Evolutionary conservation across 2,797 vertebrate genomes (phyloP).

Genomic region (Lacerta viridis): DNA sequence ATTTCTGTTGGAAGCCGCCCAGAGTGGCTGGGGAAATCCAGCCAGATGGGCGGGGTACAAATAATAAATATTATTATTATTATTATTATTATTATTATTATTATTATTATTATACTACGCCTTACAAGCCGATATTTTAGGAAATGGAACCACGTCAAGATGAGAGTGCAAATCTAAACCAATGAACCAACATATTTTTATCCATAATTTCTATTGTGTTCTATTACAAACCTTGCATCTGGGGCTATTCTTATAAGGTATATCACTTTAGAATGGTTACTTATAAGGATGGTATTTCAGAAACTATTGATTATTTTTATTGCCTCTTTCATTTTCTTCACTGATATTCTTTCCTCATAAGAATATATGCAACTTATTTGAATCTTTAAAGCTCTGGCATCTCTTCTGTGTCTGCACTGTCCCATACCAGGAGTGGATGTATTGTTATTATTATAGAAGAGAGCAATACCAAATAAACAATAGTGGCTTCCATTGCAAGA

Average conservation of each 20-base stretch:
- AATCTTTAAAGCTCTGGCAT: not conserved
- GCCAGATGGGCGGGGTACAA: too few species aligned
- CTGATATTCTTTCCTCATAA: not conserved
- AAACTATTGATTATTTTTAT: not conserved
- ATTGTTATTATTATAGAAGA: not conserved
- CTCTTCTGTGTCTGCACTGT: rapidly evolving
- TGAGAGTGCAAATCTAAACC: not conserved
- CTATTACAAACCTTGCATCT: not conserved
- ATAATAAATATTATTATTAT: too few species aligned
- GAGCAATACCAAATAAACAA: not conserved
- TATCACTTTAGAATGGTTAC: not conserved
- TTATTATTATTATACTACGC: not conserved
- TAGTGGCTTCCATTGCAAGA: constrained; percentile 34
- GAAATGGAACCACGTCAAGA: not conserved
- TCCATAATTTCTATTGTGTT: not conserved
- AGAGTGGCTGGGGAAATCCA: too few species aligned
- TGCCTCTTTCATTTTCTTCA: not conserved
- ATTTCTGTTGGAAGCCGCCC: too few species aligned
- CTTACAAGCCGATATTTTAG: not conserved
- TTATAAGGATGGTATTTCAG: not conserved
- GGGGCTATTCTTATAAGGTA: not conserved
- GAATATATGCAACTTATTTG: not conserved
- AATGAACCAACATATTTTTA: not conserved
- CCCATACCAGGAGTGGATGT: not conserved
- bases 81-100: too few species aligned